phyloP scores from a whole-genome alignment of 2,797 vertebrate species.

The Chaetophractus vellerosus region DNA sequence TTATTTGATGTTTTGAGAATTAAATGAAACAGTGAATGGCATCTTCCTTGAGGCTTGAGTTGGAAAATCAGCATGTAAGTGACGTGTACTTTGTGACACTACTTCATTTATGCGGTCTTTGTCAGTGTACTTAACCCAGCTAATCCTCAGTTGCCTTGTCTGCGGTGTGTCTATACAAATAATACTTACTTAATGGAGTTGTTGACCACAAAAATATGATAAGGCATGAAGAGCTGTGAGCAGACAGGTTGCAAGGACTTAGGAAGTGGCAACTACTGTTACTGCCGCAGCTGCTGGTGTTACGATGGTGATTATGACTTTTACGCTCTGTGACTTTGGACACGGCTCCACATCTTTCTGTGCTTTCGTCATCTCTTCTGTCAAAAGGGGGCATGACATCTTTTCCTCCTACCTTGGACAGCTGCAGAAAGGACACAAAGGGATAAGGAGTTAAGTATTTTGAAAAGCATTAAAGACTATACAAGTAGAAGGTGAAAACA shows the following conservation, averaged over 20 bases:
- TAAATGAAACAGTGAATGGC: background rate
- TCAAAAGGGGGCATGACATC: background rate
- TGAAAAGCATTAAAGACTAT: background rate
- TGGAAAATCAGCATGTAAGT: background rate
- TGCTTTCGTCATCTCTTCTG: background rate
- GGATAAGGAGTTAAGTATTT: background rate
- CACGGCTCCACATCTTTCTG: background rate
- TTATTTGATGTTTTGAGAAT: background rate
- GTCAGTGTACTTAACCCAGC: no score
- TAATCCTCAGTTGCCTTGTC: background rate
- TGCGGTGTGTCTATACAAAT: accelerated
- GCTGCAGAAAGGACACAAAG: background rate
- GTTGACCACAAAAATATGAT: background rate
- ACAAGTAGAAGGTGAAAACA: background rate
- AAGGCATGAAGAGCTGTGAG: background rate
- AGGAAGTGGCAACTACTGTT: background rate
- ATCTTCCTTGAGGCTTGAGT: slow-evolving; percentile 25
- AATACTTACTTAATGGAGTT: background rate
- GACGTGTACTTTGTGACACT: no score
- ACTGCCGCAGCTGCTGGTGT: background rate
- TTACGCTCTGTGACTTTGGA: background rate
- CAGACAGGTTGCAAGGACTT: background rate
- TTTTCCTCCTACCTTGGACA: background rate
- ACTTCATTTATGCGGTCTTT: background rate
- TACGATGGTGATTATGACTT: background rate